Evolutionary conservation across 2,888 invertebrate genomes (phyloP).

Genomic region (Nomada ruficornis): DNA sequence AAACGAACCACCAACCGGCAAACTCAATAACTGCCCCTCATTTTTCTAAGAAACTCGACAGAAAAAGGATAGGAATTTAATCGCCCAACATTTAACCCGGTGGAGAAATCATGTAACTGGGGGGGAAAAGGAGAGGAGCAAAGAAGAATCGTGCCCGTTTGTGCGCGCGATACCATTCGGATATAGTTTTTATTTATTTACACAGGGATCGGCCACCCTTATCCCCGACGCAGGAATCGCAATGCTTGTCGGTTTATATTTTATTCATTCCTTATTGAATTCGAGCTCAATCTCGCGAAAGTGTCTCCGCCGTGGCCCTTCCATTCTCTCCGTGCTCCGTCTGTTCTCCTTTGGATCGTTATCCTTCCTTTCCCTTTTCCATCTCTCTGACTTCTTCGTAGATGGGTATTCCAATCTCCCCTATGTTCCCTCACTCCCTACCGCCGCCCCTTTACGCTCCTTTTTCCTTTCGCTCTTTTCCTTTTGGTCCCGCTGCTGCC

Average conservation of each 20-base stretch:
- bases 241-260: constrained; percentile 80
- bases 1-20: neutral
- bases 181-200: constrained; percentile 81
- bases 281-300: constrained; percentile 83
- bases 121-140: neutral
- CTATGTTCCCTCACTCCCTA: constrained; percentile 65
- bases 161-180: constrained; percentile 44
- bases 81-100: constrained; percentile 15
- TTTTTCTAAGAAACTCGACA: neutral
- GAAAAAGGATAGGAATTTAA: constrained; percentile 42
- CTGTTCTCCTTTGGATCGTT: constrained; percentile 60
- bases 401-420: constrained; percentile 77
- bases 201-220: constrained; percentile 75
- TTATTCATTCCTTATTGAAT: constrained; percentile 84
- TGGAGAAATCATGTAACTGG: constrained; percentile 12
- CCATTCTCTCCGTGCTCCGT: constrained; percentile 59
- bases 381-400: constrained; percentile 63
- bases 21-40: neutral
- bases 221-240: constrained; percentile 74
- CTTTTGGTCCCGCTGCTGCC: constrained; percentile 28
- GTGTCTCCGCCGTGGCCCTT: constrained; percentile 78
- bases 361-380: constrained; percentile 54
- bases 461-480: neutral
- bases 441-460: constrained; percentile 5
- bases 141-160: constrained; percentile 28